A percentile compares a stretch with the other conserved stretches of the same genome.
Conservation (phyloP, 1,140 invertebrate species). For the Cyclina sinensis region DNA sequence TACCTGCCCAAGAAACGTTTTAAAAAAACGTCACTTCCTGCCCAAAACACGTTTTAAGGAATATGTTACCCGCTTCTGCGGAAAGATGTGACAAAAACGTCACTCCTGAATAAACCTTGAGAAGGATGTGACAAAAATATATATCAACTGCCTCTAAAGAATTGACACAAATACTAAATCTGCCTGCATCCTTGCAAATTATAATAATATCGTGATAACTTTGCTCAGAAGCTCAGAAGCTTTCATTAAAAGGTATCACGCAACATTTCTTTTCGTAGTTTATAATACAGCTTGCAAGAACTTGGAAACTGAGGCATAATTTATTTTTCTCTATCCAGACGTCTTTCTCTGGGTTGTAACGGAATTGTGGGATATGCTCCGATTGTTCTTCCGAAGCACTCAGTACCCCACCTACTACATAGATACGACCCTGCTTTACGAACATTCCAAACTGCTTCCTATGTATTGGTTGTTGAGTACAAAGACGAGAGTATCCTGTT, state of each 20-base stretch:
- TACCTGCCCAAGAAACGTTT: too few species aligned
- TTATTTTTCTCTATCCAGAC: constrained; percentile 46
- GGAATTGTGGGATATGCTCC: constrained; percentile 10
- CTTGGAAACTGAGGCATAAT: constrained; percentile 24
- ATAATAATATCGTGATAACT: too few species aligned
- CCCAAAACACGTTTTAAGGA: too few species aligned
- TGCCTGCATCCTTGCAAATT: too few species aligned
- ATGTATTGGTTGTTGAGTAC: constrained; percentile 43
- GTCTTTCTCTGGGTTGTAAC: constrained; percentile 59
- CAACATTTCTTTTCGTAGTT: constrained; percentile 51
- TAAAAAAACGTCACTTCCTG: too few species aligned
- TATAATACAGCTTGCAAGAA: constrained; percentile 46
- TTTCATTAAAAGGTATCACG: constrained; percentile 57
- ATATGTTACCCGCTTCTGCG: too few species aligned
- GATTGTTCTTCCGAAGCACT: not conserved
- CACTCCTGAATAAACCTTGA: too few species aligned
- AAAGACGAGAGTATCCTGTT: constrained; percentile 32
- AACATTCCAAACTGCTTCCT: constrained; percentile 56
- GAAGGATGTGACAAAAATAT: too few species aligned
- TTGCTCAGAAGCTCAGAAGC: not conserved
- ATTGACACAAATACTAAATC: too few species aligned
- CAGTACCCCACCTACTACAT: constrained; percentile 51
- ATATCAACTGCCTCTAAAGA: too few species aligned
- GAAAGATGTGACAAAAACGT: too few species aligned
- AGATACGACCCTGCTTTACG: constrained; percentile 46